Evolutionary conservation across 1,140 invertebrate genomes (phyloP).

Genomic region (Drosophila fuyamai): DNA sequence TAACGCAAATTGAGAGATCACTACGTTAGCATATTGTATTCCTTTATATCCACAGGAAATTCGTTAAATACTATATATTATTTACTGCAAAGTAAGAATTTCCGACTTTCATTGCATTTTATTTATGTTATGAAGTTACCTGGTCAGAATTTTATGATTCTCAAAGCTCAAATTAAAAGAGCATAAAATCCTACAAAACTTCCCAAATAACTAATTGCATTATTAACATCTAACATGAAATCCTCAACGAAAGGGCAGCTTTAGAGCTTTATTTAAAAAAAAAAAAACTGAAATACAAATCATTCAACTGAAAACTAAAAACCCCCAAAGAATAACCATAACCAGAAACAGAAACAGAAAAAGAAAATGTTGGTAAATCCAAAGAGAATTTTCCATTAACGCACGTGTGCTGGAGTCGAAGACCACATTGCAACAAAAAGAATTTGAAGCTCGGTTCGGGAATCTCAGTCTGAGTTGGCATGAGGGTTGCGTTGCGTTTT

Average conservation of each 20-base stretch:
- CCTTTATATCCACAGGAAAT: too few species aligned
- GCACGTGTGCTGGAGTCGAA: slow-evolving; percentile 50
- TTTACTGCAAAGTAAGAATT: too few species aligned
- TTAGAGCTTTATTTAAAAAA: slow-evolving; percentile 16
- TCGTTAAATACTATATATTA: too few species aligned
- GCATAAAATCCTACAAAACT: slow-evolving; percentile 1
- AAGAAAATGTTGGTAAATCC: slow-evolving; percentile 12
- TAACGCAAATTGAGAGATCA: too few species aligned
- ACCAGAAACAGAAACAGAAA: slow-evolving; percentile 19
- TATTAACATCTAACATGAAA: slow-evolving; percentile 1
- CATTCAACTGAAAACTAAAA: slow-evolving; percentile 26
- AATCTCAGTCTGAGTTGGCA: slow-evolving; percentile 34
- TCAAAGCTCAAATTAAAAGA: not conserved
- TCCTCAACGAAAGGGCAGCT: slow-evolving; percentile 12
- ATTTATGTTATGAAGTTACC: too few species aligned
- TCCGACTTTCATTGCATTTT: too few species aligned
- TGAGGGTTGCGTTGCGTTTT: slow-evolving; percentile 13
- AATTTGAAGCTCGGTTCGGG: slow-evolving; percentile 34
- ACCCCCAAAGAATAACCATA: slow-evolving; percentile 22
- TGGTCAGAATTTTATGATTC: too few species aligned
- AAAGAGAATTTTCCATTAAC: slow-evolving; percentile 73
- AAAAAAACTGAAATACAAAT: slow-evolving; percentile 16
- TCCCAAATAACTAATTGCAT: slow-evolving; percentile 14
- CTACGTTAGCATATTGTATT: too few species aligned
- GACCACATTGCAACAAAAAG: slow-evolving; percentile 30